Percentiles rank a stretch among this genome's conserved stretches.
Conservation (phyloP, 2,888 invertebrate genomes). For the Synergus japonicus region DNA sequence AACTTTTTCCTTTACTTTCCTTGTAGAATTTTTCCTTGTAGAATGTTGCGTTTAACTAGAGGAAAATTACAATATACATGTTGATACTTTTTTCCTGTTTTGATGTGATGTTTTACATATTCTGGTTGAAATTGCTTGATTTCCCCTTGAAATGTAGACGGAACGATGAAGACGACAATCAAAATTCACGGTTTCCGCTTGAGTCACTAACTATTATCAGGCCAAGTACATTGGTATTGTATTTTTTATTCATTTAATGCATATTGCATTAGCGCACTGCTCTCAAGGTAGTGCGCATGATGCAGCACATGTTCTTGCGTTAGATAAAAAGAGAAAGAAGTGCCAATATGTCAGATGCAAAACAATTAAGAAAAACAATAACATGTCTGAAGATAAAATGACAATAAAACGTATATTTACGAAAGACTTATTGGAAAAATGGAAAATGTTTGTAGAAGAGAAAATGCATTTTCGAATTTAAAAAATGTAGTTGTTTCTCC, state of each 20-base stretch:
- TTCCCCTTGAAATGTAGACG: background rate
- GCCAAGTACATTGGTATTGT: slow-evolving; percentile 31
- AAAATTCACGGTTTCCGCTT: slow-evolving; percentile 22
- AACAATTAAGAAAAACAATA: background rate
- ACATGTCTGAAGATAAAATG: too few species aligned
- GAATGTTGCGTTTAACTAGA: too few species aligned
- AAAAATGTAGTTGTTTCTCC: background rate
- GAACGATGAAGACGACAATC: background rate
- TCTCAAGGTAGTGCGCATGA: background rate
- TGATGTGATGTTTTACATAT: background rate
- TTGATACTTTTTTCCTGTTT: too few species aligned
- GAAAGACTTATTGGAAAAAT: too few species aligned
- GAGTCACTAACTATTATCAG: slow-evolving; percentile 26
- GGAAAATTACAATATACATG: too few species aligned
- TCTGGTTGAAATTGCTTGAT: background rate
- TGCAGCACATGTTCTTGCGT: background rate
- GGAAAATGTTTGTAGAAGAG: too few species aligned
- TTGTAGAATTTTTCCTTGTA: too few species aligned
- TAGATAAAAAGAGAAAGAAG: background rate
- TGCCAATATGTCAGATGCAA: background rate
- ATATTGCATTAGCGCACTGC: slow-evolving; percentile 22
- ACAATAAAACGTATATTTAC: too few species aligned
- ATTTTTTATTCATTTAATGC: slow-evolving; percentile 25
- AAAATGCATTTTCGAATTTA: background rate
- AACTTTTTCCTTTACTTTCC: too few species aligned